These are phyloP conservation scores for Hesperophylax magnus DNA, from an alignment of 1,140 invertebrate genomes.

Conservation along the genomic window DNA sequence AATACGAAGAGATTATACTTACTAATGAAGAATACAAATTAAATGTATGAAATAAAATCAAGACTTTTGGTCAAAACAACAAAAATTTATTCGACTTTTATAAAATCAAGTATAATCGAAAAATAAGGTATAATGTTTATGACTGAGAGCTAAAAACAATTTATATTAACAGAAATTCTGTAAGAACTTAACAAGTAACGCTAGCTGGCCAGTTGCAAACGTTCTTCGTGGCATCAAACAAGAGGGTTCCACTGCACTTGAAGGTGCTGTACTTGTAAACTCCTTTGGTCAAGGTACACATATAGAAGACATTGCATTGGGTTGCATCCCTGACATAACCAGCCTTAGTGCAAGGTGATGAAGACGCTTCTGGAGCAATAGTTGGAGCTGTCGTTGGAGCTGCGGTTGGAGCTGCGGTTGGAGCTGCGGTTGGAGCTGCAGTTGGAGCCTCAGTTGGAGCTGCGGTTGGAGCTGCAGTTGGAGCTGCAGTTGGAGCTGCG, in stretches of 20 bases:
- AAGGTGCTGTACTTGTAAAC: background rate
- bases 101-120: background rate
- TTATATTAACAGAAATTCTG: background rate
- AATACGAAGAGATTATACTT: too few relatives aligned
- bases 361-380: background rate
- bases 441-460: background rate
- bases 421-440: background rate
- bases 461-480: background rate
- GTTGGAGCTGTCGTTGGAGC: background rate
- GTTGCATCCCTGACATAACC: conserved; percentile 23
- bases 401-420: background rate
- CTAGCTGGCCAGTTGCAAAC: conserved; percentile 27
- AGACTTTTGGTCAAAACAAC: background rate
- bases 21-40: too few relatives aligned
- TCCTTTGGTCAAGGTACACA: background rate
- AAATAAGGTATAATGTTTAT: too few relatives aligned
- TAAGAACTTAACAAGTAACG: conserved; percentile 23
- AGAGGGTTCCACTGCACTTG: background rate
- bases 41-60: too few relatives aligned
- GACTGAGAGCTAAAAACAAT: background rate
- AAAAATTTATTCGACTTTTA: background rate
- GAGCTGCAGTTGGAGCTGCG: background rate
- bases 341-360: background rate
- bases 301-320: conserved; percentile 28
- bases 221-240: conserved; percentile 16